Evolutionary conservation across 2,113 vertebrate genomes (phyloP).

Genomic region (Coturnix japonica): DNA sequence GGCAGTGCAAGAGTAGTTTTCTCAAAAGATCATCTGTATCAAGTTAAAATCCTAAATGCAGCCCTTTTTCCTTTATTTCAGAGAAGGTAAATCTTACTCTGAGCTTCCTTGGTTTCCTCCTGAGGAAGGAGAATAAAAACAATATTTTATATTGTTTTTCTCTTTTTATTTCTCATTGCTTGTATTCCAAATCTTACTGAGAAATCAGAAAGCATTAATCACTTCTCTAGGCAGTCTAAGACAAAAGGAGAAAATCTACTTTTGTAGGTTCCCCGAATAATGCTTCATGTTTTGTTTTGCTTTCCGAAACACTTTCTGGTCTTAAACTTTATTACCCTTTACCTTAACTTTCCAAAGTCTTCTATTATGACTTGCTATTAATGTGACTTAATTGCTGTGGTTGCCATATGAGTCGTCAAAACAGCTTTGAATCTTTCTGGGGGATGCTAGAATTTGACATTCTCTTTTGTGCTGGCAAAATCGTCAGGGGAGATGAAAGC

Average conservation of each 20-base stretch:
- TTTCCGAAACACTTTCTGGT: not conserved
- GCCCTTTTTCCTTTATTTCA: not conserved
- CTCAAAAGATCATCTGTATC: not conserved
- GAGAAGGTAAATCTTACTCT: not conserved
- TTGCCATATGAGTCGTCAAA: constrained; percentile 29
- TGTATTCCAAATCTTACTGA: constrained; percentile 16
- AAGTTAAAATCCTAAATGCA: not conserved
- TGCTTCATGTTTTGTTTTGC: not conserved
- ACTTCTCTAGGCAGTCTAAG: constrained; percentile 7
- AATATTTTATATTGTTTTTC: not conserved
- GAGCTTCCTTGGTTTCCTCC: not conserved
- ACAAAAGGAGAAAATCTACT: not conserved
- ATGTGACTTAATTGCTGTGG: not conserved
- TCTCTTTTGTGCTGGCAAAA: not conserved
- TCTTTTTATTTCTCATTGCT: constrained; percentile 1
- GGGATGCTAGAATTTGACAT: not conserved
- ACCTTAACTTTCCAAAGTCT: not conserved
- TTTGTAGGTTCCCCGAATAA: not conserved
- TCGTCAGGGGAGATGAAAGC: not conserved
- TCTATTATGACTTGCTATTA: not conserved
- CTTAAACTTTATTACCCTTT: not conserved
- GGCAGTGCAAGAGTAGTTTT: not conserved
- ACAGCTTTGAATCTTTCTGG: constrained; percentile 9
- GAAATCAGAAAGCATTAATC: constrained; percentile 35
- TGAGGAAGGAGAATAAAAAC: not conserved